phyloP scores from a whole-genome alignment of 2,797 vertebrate species.

The Neostethus bicornis region DNA sequence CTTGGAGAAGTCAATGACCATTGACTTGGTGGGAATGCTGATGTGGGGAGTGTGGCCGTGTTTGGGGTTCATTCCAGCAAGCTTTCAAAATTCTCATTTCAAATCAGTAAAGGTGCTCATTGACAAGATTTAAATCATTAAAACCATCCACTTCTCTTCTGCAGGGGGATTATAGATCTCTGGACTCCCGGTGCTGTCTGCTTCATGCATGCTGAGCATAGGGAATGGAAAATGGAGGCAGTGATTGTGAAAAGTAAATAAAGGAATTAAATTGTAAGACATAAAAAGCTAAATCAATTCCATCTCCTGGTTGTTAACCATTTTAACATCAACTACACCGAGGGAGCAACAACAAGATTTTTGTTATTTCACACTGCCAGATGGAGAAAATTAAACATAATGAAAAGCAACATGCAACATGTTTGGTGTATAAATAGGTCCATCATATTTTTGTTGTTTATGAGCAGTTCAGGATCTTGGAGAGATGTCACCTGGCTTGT shows the following conservation, averaged over 20 bases:
- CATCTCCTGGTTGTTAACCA: slow-evolving; percentile 59
- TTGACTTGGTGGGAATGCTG: slow-evolving; percentile 81
- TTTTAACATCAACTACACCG: slow-evolving; percentile 44
- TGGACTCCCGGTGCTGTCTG: slow-evolving; percentile 56
- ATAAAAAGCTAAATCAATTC: slow-evolving; percentile 45
- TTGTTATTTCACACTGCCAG: slow-evolving; percentile 16
- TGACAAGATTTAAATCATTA: slow-evolving; percentile 82
- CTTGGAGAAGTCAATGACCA: slow-evolving; percentile 80
- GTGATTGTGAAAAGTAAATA: slow-evolving; percentile 58
- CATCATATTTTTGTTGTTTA: slow-evolving; percentile 3
- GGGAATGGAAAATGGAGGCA: slow-evolving; percentile 55
- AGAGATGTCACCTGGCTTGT: slow-evolving; percentile 58
- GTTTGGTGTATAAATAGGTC: slow-evolving; percentile 35
- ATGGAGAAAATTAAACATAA: slow-evolving; percentile 43
- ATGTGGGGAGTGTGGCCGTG: slow-evolving; percentile 66
- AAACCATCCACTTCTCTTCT: slow-evolving; percentile 75
- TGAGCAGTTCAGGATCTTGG: slow-evolving; percentile 39
- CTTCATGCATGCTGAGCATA: slow-evolving; percentile 76
- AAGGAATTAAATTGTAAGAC: slow-evolving; percentile 61
- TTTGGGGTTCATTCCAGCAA: slow-evolving; percentile 72
- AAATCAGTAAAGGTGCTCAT: slow-evolving; percentile 78
- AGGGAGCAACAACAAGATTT: slow-evolving; percentile 41
- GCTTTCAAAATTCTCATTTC: slow-evolving; percentile 79
- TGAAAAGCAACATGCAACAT: slow-evolving; percentile 28
- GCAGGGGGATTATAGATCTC: slow-evolving; percentile 78